phyloP scores from a whole-genome alignment of 1,140 invertebrate genomes.

The Drosophila orena region DNA sequence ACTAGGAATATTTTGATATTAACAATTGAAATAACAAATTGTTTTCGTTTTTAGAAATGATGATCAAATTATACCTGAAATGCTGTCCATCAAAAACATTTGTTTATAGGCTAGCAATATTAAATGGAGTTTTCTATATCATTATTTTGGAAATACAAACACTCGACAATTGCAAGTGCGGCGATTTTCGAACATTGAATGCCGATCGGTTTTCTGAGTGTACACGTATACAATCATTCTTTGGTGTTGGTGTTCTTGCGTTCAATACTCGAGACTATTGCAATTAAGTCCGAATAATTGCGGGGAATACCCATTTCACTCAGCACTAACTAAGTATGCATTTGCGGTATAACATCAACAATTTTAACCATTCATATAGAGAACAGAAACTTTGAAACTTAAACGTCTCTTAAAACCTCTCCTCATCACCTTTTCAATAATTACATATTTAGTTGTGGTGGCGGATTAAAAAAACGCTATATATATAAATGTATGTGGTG shows the following conservation, averaged over 20 bases:
- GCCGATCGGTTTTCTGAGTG: constrained; percentile 4
- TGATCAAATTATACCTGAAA: not conserved
- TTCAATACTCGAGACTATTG: constrained; percentile 15
- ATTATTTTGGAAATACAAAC: not conserved
- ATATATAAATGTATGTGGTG: constrained; percentile 15
- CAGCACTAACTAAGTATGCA: constrained; percentile 45
- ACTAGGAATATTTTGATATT: not conserved
- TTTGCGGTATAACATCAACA: constrained; percentile 34
- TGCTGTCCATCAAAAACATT: not conserved
- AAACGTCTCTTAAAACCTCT: constrained; percentile 28
- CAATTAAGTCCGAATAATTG: constrained; percentile 5
- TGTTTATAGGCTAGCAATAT: not conserved
- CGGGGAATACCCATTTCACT: constrained; percentile 8
- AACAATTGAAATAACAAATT: not conserved
- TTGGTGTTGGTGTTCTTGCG: constrained; percentile 6
- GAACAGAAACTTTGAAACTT: constrained; percentile 38
- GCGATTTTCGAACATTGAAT: not conserved
- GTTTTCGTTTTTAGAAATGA: not conserved
- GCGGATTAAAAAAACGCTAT: constrained; percentile 39
- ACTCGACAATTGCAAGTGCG: not conserved
- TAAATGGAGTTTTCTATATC: not conserved
- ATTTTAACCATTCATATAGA: constrained; percentile 25
- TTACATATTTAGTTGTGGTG: constrained; percentile 29
- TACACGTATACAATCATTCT: not conserved
- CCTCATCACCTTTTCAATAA: constrained; percentile 15